Base-by-base conservation (phyloP, 2,113 vertebrate genomes). In the Hylia prasina region DNA sequence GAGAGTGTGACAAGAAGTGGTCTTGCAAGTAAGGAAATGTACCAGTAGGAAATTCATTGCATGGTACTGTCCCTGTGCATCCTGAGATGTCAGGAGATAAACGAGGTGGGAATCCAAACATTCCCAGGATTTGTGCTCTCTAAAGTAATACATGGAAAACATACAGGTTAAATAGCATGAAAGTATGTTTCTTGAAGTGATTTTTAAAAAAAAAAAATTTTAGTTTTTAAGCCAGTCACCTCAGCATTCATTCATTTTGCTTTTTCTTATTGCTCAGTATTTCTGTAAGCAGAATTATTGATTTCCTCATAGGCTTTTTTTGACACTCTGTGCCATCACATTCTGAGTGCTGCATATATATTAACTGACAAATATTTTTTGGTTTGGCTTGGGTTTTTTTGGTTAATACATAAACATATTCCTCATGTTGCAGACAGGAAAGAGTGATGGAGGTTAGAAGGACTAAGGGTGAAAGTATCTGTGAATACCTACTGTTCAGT, bases 11-110 rank as follows among this genome's bases (percentile, higher is more conserved):
- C 19, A 57, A 79, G 66, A 40, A 58, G 33, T 20, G n/a, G 15
- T 31, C 28, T 76, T 20, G 47, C 25, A 45, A 56, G 51, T 33
- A 37, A 66, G 35, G n/a, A n/a, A n/a, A n/a, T n/a, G n/a, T n/a
- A n/a, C n/a, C n/a, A n/a, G n/a, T n/a, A n/a, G n/a, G n/a, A n/a
- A n/a, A n/a, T n/a, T n/a, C n/a, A n/a, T n/a, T n/a, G n/a, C n/a
- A n/a, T n/a, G n/a, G 25, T 14, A 6, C 11, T 47, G 30, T 15
- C 45, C 3, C 0, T 30, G 54, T 3, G 3, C 39, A 48, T 70
- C 37, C 69, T 0, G 0, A 72, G 58, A 3, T 37, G 22, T n/a
- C 5, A 6, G 72, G 51, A 71, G 44, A 15, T 35, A 64, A 64
- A 47, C 27, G 64, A 69, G 28, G 47, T 5, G 6, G 33, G 25